These are phyloP conservation scores for Hetaerina americana DNA, from an alignment of 1,140 invertebrate genomes.

Conservation along the genomic window DNA sequence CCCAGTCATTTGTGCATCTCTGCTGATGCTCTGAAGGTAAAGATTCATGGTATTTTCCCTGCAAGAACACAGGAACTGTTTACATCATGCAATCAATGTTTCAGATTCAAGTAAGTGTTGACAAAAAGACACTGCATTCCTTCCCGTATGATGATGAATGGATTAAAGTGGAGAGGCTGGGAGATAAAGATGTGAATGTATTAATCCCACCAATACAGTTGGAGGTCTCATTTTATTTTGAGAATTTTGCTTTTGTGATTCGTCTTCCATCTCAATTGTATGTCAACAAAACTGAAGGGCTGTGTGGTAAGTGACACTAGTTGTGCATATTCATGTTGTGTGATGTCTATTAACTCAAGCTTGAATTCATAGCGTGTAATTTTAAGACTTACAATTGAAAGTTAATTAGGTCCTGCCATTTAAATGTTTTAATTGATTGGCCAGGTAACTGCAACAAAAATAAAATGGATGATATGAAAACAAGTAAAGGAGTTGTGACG, in stretches of 20 bases:
- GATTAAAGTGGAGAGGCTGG: conserved; percentile 26
- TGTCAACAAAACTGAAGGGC: conserved; percentile 53
- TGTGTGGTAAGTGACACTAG: conserved; percentile 42
- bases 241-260: conserved; percentile 38
- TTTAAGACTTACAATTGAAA: too few relatives aligned
- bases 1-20: neutral
- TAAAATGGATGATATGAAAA: conserved; percentile 45
- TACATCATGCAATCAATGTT: too few relatives aligned
- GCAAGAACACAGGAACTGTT: too few relatives aligned
- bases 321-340: neutral
- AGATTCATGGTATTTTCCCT: neutral
- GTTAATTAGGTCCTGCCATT: too few relatives aligned
- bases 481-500: conserved; percentile 32
- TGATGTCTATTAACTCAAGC: neutral
- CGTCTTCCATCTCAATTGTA: conserved; percentile 56
- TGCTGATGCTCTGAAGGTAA: neutral
- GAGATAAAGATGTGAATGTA: conserved; percentile 28
- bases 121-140: conserved; percentile 23
- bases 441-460: conserved; percentile 49
- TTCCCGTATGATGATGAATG: conserved; percentile 28
- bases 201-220: conserved; percentile 23
- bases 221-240: conserved; percentile 9
- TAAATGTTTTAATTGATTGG: too few relatives aligned
- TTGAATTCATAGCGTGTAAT: neutral
- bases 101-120: conserved; percentile 16